These are phyloP conservation scores for Cyrtorhinus lividipennis DNA, from an alignment of 1,140 invertebrate species.

Conservation along the genomic window DNA sequence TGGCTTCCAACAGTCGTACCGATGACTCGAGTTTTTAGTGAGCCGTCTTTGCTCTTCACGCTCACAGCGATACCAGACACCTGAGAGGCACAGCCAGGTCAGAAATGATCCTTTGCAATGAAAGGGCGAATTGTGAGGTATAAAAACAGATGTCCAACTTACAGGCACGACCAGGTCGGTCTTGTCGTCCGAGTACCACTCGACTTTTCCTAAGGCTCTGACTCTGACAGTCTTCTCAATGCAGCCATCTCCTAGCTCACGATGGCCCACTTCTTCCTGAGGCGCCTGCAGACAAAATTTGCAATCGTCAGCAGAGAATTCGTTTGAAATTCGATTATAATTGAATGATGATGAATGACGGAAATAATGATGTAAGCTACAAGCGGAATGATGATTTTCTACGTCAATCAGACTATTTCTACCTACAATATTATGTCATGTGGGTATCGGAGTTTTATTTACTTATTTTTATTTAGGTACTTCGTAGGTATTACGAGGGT, in stretches of 20 bases:
- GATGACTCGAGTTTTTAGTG: constrained; percentile 37
- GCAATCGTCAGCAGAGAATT: neutral
- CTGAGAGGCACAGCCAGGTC: constrained; percentile 18
- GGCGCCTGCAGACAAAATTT: constrained; percentile 30
- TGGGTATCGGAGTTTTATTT: too few relatives aligned
- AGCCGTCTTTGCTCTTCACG: constrained; percentile 33
- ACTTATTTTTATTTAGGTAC: too few relatives aligned
- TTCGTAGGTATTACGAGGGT: too few relatives aligned
- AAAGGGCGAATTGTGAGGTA: too few relatives aligned
- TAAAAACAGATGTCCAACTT: too few relatives aligned
- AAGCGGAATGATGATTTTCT: too few relatives aligned
- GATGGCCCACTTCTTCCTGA: constrained; percentile 34
- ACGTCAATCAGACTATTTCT: too few relatives aligned
- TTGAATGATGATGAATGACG: too few relatives aligned
- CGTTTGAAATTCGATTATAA: too few relatives aligned
- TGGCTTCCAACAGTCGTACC: constrained; percentile 42
- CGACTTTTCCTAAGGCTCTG: constrained; percentile 44
- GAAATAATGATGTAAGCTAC: too few relatives aligned
- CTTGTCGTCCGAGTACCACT: constrained; percentile 45
- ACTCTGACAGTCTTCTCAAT: constrained; percentile 49
- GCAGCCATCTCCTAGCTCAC: constrained; percentile 28
- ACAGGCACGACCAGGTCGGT: constrained; percentile 39
- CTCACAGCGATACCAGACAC: constrained; percentile 40
- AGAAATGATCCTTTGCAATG: neutral
- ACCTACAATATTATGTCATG: too few relatives aligned